Conservation (phyloP, 1,140 invertebrate species). For the Drosophila nasuta region DNA sequence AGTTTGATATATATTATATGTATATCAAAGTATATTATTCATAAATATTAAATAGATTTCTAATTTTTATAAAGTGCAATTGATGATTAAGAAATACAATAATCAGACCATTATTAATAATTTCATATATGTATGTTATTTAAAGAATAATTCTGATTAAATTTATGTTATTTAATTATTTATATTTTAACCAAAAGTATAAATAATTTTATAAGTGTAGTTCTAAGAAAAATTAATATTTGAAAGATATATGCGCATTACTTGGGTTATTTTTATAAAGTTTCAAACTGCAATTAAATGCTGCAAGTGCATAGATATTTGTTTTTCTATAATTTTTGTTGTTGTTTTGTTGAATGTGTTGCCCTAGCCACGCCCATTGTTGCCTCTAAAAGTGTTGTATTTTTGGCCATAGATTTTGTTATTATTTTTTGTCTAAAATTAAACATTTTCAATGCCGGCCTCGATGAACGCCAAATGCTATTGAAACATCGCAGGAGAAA, state of each 20-base stretch:
- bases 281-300: conserved; percentile 4
- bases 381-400: conserved; percentile 42
- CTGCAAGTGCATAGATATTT: conserved; percentile 8
- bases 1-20: too few species aligned
- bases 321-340: conserved; percentile 8
- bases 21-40: too few species aligned
- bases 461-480: conserved; percentile 60
- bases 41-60: too few species aligned
- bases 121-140: too few species aligned
- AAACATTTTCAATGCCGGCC: conserved; percentile 79
- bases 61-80: too few species aligned
- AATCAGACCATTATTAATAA: too few species aligned
- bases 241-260: not conserved
- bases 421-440: conserved; percentile 73
- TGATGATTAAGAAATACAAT: too few species aligned
- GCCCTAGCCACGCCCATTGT: conserved; percentile 54
- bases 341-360: conserved; percentile 48
- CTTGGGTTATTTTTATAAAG: not conserved
- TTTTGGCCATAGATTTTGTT: conserved; percentile 62
- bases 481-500: conserved; percentile 60
- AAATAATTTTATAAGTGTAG: too few species aligned
- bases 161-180: too few species aligned
- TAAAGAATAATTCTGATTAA: too few species aligned
- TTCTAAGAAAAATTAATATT: not conserved
- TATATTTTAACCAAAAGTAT: too few species aligned